Evolutionary conservation across 2,888 invertebrate genomes (phyloP).

Genomic region (Unio pictorum): DNA sequence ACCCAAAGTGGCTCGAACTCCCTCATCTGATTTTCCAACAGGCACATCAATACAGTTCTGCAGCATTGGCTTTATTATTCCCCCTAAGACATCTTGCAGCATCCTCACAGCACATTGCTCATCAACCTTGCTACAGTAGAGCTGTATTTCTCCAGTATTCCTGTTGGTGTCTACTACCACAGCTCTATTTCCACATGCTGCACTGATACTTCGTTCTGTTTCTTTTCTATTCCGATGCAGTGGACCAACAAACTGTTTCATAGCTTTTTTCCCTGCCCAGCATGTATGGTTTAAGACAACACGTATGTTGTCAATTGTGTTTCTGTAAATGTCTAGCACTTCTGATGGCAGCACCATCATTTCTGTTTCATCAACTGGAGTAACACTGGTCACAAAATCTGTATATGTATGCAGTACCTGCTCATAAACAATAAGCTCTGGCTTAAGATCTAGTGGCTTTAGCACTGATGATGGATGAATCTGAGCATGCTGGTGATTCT

Average conservation of each 20-base stretch:
- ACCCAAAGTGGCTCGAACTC: conserved; percentile 40
- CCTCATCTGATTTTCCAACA: conserved; percentile 21
- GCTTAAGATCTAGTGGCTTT: conserved; percentile 37
- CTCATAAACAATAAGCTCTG: conserved; percentile 60
- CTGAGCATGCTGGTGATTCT: conserved; percentile 39
- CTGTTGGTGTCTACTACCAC: conserved; percentile 48
- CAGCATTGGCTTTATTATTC: conserved; percentile 14
- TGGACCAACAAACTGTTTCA: conserved; percentile 48
- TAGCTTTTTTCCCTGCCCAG: conserved; percentile 41
- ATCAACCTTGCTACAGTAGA: conserved; percentile 34
- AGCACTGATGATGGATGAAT: conserved; percentile 62
- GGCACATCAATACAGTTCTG: conserved; percentile 28
- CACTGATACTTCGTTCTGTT: conserved; percentile 34
- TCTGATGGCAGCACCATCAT: conserved; percentile 4
- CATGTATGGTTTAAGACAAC: conserved; percentile 28
- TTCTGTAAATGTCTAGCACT: conserved; percentile 39
- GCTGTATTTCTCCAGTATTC: conserved; percentile 37
- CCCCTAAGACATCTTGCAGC: conserved; percentile 10
- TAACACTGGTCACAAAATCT: conserved; percentile 56
- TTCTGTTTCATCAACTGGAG: conserved; percentile 43
- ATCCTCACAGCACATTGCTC: conserved; percentile 6
- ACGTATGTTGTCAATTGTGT: conserved; percentile 24
- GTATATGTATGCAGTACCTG: conserved; percentile 53
- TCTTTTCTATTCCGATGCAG: conserved; percentile 39
- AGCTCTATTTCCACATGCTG: conserved; percentile 21